Evolutionary conservation across 2,888 invertebrate genomes (phyloP).

Genomic region (Cetonia aurata): DNA sequence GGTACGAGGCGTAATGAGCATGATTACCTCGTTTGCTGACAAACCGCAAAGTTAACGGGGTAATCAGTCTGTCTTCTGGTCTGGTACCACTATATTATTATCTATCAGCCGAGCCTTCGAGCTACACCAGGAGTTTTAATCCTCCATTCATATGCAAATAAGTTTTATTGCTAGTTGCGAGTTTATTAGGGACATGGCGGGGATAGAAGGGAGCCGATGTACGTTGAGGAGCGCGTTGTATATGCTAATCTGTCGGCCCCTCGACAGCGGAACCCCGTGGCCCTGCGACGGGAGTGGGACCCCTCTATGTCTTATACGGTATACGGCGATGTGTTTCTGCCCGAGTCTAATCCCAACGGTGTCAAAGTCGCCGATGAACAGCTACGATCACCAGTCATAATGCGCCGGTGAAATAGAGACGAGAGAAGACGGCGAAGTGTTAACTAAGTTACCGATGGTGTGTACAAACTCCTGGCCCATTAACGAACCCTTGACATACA

Average conservation of each 20-base stretch:
- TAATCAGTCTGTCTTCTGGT: conserved; percentile 55
- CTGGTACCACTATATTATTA: conserved; percentile 45
- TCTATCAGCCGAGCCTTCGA: conserved; percentile 56
- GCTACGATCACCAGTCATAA: conserved; percentile 39
- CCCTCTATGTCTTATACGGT: conserved; percentile 18
- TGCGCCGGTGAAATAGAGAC: conserved; percentile 18
- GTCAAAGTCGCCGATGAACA: conserved; percentile 31
- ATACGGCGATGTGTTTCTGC: conserved; percentile 20
- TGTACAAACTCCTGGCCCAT: conserved; percentile 37
- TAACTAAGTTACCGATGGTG: conserved; percentile 36
- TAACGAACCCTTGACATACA: conserved; percentile 38
- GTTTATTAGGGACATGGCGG: conserved; percentile 60
- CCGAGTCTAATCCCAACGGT: conserved; percentile 42
- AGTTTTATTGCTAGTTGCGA: conserved; percentile 65
- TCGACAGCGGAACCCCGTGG: conserved; percentile 47
- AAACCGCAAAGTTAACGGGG: conserved; percentile 55
- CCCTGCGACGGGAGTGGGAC: conserved; percentile 38
- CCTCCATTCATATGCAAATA: conserved; percentile 66
- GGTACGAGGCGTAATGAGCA: conserved; percentile 54
- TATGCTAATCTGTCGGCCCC: conserved; percentile 60
- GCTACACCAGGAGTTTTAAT: conserved; percentile 63
- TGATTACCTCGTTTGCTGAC: conserved; percentile 61
- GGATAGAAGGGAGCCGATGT: not conserved
- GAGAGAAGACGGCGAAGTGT: conserved; percentile 20
- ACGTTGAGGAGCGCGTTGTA: conserved; percentile 53